phyloP scores from a whole-genome alignment of 2,113 vertebrate species.

The Platanista minor region DNA sequence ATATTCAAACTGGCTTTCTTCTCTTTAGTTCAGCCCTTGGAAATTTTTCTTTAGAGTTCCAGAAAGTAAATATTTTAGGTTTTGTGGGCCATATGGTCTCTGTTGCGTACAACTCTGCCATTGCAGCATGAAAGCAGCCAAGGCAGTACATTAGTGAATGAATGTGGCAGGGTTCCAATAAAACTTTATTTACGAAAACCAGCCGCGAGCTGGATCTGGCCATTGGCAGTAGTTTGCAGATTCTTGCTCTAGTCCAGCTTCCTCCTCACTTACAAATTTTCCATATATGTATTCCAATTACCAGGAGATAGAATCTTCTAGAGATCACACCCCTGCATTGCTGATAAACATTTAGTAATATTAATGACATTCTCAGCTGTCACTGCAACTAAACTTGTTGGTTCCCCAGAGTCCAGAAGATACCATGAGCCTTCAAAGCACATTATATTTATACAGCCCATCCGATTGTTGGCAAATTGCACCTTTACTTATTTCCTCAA shows the following conservation, averaged over 20 bases:
- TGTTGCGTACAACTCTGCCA: neutral
- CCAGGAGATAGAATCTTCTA: neutral
- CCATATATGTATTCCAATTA: neutral
- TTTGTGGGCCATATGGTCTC: neutral
- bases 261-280: neutral
- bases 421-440: neutral
- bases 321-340: neutral
- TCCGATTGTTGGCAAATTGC: neutral
- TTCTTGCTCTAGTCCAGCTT: neutral
- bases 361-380: neutral
- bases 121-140: neutral
- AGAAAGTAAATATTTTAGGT: neutral
- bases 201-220: neutral
- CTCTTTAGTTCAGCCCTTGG: neutral
- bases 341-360: neutral
- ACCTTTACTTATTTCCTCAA: neutral
- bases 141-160: neutral
- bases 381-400: neutral
- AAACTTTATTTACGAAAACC: conserved; percentile 13
- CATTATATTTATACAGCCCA: neutral
- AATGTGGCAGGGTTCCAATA: neutral
- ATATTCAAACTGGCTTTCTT: neutral
- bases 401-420: neutral
- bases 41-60: neutral
- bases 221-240: neutral